phyloP scores from a whole-genome alignment of 2,113 vertebrate species.

The Strix uralensis region DNA sequence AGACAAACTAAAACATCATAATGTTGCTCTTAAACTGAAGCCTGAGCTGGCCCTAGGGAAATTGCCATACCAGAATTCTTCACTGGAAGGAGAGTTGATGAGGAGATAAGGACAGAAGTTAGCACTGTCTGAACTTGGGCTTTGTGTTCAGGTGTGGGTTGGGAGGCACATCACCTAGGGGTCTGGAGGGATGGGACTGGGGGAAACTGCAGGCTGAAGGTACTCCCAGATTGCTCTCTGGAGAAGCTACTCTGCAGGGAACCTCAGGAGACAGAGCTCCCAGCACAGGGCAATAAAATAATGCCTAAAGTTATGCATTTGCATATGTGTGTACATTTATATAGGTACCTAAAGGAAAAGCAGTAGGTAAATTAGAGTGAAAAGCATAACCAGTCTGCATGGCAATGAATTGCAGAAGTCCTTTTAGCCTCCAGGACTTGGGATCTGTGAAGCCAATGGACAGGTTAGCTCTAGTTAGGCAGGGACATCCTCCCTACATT shows the following conservation, averaged over 20 bases:
- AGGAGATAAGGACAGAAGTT: neutral
- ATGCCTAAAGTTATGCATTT: neutral
- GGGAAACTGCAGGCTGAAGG: neutral
- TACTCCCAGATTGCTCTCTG: fast-evolving
- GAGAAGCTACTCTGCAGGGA: neutral
- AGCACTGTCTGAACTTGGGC: neutral
- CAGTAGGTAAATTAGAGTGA: neutral
- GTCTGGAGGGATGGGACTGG: neutral
- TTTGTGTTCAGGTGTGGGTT: neutral
- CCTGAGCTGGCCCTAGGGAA: neutral
- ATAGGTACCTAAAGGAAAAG: neutral
- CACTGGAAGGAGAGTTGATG: neutral
- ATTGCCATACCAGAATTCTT: neutral
- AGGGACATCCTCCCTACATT: neutral
- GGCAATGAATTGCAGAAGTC: neutral
- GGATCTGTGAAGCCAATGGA: neutral
- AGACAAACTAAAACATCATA: neutral
- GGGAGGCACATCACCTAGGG: neutral
- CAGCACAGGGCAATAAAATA: fast-evolving
- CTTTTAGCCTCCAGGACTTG: neutral
- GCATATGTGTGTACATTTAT: no score
- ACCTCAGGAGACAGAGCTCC: neutral
- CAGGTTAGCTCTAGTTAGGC: neutral
- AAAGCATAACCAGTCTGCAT: neutral
- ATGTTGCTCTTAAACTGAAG: neutral